phyloP scores from a whole-genome alignment of 2,113 vertebrate genomes.

The Coregonus clupeaformis region DNA sequence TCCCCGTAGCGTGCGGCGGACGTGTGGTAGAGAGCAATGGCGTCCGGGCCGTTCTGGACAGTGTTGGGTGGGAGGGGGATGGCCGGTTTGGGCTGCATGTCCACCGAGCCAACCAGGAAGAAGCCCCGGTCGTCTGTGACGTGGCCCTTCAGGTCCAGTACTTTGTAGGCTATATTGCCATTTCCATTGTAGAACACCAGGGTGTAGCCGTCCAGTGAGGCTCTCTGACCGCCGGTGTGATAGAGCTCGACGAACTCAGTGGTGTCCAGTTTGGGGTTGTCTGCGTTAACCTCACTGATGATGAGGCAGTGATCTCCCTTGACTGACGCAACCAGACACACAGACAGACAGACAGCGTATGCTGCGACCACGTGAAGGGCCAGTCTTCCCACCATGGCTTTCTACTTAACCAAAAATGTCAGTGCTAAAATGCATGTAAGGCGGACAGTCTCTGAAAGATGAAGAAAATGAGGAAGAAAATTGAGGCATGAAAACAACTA shows the following conservation, averaged over 20 bases:
- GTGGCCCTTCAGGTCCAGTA: constrained; percentile 74
- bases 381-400: constrained; percentile 39
- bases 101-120: constrained; percentile 78
- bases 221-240: constrained; percentile 69
- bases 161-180: constrained; percentile 74
- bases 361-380: constrained; percentile 5
- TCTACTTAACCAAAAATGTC: constrained; percentile 1
- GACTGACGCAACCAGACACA: constrained; percentile 18
- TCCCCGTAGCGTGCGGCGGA: constrained; percentile 62
- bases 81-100: constrained; percentile 70
- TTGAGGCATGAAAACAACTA: too few species aligned
- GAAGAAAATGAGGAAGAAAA: too few species aligned
- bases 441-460: too few species aligned
- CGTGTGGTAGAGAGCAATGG: constrained; percentile 77
- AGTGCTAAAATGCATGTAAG: too few species aligned
- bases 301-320: constrained; percentile 71
- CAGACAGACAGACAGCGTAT: constrained; percentile 4
- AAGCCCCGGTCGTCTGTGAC: constrained; percentile 73
- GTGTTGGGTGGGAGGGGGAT: constrained; percentile 76
- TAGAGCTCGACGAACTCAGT: constrained; percentile 82
- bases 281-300: constrained; percentile 81
- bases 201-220: constrained; percentile 72
- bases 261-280: constrained; percentile 80
- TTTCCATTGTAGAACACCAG: constrained; percentile 84
- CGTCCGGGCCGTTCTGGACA: constrained; percentile 78